A percentile compares a stretch with the other conserved stretches of the same genome.
Evolutionary conservation across 2,797 vertebrate species (phyloP).

Genomic region (Pteronotus mesoamericanus): DNA sequence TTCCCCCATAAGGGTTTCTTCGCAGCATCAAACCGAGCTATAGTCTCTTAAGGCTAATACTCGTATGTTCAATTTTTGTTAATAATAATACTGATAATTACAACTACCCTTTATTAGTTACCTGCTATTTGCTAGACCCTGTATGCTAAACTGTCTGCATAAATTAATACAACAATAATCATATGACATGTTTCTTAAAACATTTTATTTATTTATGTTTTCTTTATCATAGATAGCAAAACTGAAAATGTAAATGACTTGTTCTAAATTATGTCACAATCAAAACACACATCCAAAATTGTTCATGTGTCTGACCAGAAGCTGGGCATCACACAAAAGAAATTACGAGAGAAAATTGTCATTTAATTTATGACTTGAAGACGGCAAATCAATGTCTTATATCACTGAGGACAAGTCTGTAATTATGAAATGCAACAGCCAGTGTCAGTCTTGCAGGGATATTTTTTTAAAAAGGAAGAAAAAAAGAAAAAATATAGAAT

Average conservation of each 20-base stretch:
- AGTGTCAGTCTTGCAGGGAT: conserved; percentile 34
- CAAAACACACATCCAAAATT: conserved; percentile 41
- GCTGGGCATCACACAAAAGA: conserved; percentile 29
- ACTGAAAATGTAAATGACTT: conserved; percentile 31
- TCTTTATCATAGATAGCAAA: conserved; percentile 37
- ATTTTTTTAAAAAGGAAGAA: background rate
- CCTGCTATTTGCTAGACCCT: background rate
- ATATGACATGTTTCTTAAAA: background rate
- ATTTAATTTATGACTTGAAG: conserved; percentile 39
- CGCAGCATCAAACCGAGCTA: background rate
- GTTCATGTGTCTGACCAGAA: background rate
- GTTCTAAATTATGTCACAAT: conserved; percentile 48
- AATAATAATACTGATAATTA: background rate
- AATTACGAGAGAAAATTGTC: conserved; percentile 49
- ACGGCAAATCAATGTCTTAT: conserved; percentile 54
- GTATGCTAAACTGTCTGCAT: background rate
- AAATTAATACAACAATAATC: background rate
- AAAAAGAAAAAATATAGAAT: background rate
- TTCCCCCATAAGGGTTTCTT: background rate
- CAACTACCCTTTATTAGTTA: background rate
- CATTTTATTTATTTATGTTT: conserved; percentile 17
- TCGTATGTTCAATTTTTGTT: background rate
- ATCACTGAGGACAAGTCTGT: conserved; percentile 34
- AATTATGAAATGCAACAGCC: conserved; percentile 22
- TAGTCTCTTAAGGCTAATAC: background rate